Base-by-base conservation (phyloP, 2,888 invertebrate species). In the Diabrotica balteata region DNA sequence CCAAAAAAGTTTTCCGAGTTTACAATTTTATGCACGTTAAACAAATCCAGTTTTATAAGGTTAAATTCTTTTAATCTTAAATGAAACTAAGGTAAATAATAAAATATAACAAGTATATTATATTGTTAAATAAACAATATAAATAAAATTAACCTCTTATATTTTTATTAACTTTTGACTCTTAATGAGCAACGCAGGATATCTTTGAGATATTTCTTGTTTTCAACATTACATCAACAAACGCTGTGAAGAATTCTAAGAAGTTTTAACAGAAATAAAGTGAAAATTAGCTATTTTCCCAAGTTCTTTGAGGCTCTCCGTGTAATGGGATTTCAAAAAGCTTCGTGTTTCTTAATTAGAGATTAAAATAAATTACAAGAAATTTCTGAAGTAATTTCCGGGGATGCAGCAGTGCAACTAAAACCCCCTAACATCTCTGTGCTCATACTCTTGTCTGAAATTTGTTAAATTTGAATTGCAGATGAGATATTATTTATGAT, bases 291-390 rank as follows among this genome's bases (percentile, higher is more conserved):
- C 54, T 58, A 63, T 46, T 59, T 52, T 58, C 52, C n/a, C 52
- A 50, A 55, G 51, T 45, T 61, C 58, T 64, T 64, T 58, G 58
- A 58, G 52, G 58, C 52, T 46, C 22, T 64, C 47, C 45, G 10
- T 42, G 52, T 63, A 67, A 68, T 69, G 61, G 73, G 73, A 73
- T 75, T 75, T 73, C 71, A 71, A 72, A 72, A 70, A 71, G 73
- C 63, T 22, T 52, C 66, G 60, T 66, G 60, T 59, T 63, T 67
- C 67, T 60, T 63, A 67, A 67, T 67, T 67, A 67, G 47, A 57
- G 63, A 67, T 67, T 63, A 67, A 67, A 60, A 59, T 67, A 47
- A 67, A 67, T 63, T 67, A 63, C 59, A 51, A 50, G 54, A 59
- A 50, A 59, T 59, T 67, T 60, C 59, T 57, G 51, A 55, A 67